Conservation (phyloP, 2,113 vertebrate species). For the Pithys albifrons region DNA sequence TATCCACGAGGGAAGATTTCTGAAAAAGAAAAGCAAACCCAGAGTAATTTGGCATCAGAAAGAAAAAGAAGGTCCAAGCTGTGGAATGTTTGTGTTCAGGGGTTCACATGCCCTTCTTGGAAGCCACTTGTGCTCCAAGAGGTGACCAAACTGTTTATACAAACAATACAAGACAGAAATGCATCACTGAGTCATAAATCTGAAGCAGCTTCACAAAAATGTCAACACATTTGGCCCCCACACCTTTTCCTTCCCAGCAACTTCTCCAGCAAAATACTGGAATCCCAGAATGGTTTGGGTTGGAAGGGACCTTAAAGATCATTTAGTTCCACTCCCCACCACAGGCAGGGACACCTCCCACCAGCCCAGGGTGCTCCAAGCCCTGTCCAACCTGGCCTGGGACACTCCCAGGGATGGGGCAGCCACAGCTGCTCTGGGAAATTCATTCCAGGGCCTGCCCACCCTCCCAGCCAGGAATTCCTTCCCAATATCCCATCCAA, state of each 20-base stretch:
- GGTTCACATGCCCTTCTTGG: neutral
- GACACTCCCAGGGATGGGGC: neutral
- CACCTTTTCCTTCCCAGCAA: neutral
- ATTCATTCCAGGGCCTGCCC: neutral
- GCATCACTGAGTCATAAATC: neutral
- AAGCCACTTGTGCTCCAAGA: neutral
- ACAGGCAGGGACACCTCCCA: neutral
- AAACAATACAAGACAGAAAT: neutral
- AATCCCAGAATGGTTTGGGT: neutral
- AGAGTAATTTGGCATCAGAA: neutral
- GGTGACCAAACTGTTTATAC: neutral
- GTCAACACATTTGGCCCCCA: neutral
- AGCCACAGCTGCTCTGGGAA: neutral
- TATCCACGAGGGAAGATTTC: slow-evolving; percentile 87
- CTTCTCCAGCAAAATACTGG: neutral
- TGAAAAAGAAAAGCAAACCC: slow-evolving; percentile 62
- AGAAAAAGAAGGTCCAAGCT: neutral
- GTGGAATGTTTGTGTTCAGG: neutral
- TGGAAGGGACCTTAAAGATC: neutral
- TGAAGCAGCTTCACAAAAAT: neutral
- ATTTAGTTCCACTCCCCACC: neutral
- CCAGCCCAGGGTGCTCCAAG: neutral
- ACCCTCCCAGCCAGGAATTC: neutral
- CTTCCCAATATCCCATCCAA: neutral
- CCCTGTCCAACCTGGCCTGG: neutral